A percentile compares a stretch with the other conserved stretches of the same genome.
phyloP scores from a whole-genome alignment of 2,888 invertebrate species.

The Nysson spinosus region DNA sequence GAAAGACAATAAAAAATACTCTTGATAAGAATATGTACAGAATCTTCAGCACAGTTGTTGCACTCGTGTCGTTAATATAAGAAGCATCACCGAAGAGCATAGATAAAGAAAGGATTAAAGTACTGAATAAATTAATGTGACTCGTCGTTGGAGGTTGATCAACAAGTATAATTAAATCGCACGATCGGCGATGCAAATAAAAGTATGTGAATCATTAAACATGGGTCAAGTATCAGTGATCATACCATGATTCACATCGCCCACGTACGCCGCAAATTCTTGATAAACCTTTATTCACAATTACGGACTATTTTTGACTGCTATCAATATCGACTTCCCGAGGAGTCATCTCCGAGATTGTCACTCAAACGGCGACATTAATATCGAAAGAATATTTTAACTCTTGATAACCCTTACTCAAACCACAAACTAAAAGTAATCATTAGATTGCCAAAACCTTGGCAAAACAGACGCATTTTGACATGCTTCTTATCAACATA shows the following conservation, averaged over 20 bases:
- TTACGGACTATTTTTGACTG: slow-evolving; percentile 26
- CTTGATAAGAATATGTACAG: too few relatives aligned
- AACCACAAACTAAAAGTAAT: too few relatives aligned
- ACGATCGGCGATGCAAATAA: slow-evolving; percentile 27
- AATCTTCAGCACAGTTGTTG: too few relatives aligned
- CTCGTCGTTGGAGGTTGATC: neutral
- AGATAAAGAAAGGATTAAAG: neutral
- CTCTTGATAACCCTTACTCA: too few relatives aligned
- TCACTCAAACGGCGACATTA: neutral
- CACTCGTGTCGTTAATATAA: too few relatives aligned
- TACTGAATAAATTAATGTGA: neutral
- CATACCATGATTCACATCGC: slow-evolving; percentile 28
- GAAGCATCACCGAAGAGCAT: neutral
- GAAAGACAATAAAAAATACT: too few relatives aligned
- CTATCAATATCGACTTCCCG: slow-evolving; percentile 41
- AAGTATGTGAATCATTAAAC: slow-evolving; percentile 21
- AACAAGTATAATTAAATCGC: neutral
- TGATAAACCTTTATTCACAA: slow-evolving; percentile 22
- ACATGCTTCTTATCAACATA: too few relatives aligned
- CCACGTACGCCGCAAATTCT: neutral
- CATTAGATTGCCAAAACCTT: too few relatives aligned
- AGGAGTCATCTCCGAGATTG: neutral
- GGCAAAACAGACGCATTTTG: too few relatives aligned
- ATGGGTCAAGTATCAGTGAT: slow-evolving; percentile 11
- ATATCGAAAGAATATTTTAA: neutral